Evolutionary conservation across 2,113 vertebrate genomes (phyloP), one percentile per base, ranked within the genome.

Genomic region (Platysternon megacephalum): DNA sequence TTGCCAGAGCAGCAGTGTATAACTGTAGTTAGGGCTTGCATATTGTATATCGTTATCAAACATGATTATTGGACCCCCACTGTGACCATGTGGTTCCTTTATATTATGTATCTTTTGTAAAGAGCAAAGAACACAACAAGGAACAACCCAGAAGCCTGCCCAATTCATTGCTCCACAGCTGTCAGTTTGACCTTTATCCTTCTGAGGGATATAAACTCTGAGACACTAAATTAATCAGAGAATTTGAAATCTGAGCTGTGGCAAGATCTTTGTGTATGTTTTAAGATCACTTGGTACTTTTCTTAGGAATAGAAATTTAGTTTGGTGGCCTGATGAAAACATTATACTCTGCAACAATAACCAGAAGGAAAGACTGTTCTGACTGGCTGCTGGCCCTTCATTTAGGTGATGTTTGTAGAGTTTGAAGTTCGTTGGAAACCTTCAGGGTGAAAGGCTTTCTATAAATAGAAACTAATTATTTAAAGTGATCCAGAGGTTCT

Each of bases 201-300:
- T 76, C 28, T 28, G 58, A 79, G 51, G 9, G 28, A 56, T 49
- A 28, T 53, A 16, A 79, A 53, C 22, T 16, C 51, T 53, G 44
- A 55, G n/a, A 68, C 32, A 79, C 16, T 49, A 42, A 32, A 84
- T 81, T 82, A 21, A 58, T 49, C 48, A 55, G 46, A 29, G 3
- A 9, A 74, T 13, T 48, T 44, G 65, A 87, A 79, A 85, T 28
- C 10, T 9, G 26, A 16, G 17, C 16, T 76, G 22, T 80, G n/a
- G 35, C n/a, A 49, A 10, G 35, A 26, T 86, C 61, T 35, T 16
- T 0, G 0, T 48, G 53, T 76, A 49, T 80, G 5, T 68, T 32
- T 3, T 93, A 78, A 49, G 49, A 35, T 52, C 17, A 8, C 24
- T 22, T n/a, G 16, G 16, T 53, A 5, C n/a, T 10, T 84, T 39